These are phyloP conservation scores for Bruchidius siliquastri DNA, from an alignment of 2,888 invertebrate species.

Conservation along the genomic window DNA sequence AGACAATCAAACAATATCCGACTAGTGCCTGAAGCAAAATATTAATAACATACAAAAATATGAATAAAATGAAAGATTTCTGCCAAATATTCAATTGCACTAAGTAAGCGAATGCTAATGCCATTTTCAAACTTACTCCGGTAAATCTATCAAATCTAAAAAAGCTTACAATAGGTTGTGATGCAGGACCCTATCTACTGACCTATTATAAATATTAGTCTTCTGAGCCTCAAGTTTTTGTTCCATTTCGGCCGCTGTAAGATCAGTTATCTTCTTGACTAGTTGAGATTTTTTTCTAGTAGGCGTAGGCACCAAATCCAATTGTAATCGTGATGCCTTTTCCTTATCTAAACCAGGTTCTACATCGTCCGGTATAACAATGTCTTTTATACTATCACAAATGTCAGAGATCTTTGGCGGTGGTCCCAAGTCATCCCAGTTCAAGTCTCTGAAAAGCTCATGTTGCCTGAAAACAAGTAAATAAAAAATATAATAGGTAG, in stretches of 20 bases:
- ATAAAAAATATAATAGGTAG: too few relatives aligned
- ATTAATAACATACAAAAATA: too few relatives aligned
- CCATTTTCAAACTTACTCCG: too few relatives aligned
- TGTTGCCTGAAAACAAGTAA: slow-evolving; percentile 51
- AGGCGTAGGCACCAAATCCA: slow-evolving; percentile 22
- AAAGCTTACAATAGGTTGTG: too few relatives aligned
- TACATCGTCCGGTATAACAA: slow-evolving; percentile 70
- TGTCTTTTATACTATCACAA: slow-evolving; percentile 48
- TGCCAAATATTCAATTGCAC: too few relatives aligned
- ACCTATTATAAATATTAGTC: slow-evolving; percentile 65
- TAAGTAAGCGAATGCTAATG: too few relatives aligned
- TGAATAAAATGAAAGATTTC: too few relatives aligned
- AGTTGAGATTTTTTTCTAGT: slow-evolving; percentile 39
- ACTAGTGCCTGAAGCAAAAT: too few relatives aligned
- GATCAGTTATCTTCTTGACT: slow-evolving; percentile 54
- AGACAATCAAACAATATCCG: too few relatives aligned
- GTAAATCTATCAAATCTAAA: too few relatives aligned
- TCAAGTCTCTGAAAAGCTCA: slow-evolving; percentile 71
- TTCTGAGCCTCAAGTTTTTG: slow-evolving; percentile 67
- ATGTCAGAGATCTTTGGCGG: slow-evolving; percentile 76
- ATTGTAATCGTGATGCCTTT: slow-evolving; percentile 56
- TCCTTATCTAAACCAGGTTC: slow-evolving; percentile 85
- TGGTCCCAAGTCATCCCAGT: slow-evolving; percentile 77
- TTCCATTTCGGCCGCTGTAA: slow-evolving; percentile 62
- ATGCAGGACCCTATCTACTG: background rate